Percentiles rank a stretch among this genome's conserved stretches.
phyloP scores from a whole-genome alignment of 1,140 invertebrate genomes.

The Drosophila obscura region DNA sequence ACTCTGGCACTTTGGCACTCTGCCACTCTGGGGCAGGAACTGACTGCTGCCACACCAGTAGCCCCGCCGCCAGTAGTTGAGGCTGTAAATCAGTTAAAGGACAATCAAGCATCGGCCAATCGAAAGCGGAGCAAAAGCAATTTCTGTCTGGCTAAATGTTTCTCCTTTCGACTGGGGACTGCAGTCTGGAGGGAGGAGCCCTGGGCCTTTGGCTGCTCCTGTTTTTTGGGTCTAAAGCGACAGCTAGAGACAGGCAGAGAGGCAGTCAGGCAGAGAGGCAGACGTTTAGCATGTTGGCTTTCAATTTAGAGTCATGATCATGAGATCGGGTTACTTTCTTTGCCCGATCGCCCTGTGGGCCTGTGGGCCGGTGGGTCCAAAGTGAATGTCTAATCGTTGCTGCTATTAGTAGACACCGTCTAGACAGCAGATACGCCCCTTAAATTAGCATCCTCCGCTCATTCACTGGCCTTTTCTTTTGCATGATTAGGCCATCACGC shows the following conservation, averaged over 20 bases:
- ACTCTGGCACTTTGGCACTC: not conserved
- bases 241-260: constrained; percentile 24
- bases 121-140: constrained; percentile 53
- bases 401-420: constrained; percentile 53
- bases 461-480: constrained; percentile 3
- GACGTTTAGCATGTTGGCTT: constrained; percentile 72
- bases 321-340: constrained; percentile 66
- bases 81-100: constrained; percentile 77
- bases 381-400: constrained; percentile 73
- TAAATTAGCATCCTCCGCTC: not conserved
- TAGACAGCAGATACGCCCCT: constrained; percentile 44
- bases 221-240: constrained; percentile 33
- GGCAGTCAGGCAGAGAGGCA: not conserved
- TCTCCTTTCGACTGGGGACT: not conserved
- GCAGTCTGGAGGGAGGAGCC: no score
- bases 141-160: constrained; percentile 33
- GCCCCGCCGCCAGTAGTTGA: constrained; percentile 44
- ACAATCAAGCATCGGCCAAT: constrained; percentile 70
- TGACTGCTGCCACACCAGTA: constrained; percentile 20
- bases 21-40: constrained; percentile 3
- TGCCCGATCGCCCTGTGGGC: constrained; percentile 50
- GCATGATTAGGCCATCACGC: constrained; percentile 88
- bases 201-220: constrained; percentile 35
- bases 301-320: constrained; percentile 71
- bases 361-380: constrained; percentile 35